A percentile compares a stretch with the other conserved stretches of the same genome.
phyloP scores from a whole-genome alignment of 2,797 vertebrate species.

The Salmo trutta region DNA sequence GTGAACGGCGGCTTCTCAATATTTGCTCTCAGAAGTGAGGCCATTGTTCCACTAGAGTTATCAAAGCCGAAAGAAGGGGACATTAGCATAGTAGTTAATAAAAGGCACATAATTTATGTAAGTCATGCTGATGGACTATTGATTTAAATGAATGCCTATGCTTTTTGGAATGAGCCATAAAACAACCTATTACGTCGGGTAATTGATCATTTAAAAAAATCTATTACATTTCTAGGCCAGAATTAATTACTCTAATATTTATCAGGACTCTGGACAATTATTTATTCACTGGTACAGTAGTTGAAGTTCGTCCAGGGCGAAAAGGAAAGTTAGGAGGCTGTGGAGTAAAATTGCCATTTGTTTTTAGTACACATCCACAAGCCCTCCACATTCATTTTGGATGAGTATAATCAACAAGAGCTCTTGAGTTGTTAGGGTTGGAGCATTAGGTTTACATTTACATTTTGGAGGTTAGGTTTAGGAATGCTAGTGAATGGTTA shows the following conservation, averaged over 20 bases:
- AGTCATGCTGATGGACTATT: conserved; percentile 59
- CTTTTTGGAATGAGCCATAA: conserved; percentile 66
- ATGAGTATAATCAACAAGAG: too few relatives aligned
- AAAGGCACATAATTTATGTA: conserved; percentile 42
- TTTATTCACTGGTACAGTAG: conserved; percentile 41
- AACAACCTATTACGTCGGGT: conserved; percentile 71
- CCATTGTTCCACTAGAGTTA: conserved; percentile 24
- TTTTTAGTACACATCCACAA: too few relatives aligned
- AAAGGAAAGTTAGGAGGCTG: too few relatives aligned
- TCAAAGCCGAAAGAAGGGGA: conserved; percentile 22
- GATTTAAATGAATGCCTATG: conserved; percentile 69
- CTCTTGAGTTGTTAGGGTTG: too few relatives aligned
- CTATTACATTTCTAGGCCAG: conserved; percentile 59
- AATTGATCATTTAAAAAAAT: conserved; percentile 76
- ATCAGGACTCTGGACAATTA: conserved; percentile 48
- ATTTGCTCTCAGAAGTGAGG: conserved; percentile 35
- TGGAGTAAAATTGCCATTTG: too few relatives aligned
- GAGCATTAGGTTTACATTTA: too few relatives aligned
- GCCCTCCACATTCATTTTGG: too few relatives aligned
- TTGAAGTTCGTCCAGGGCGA: too few relatives aligned
- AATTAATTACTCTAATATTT: conserved; percentile 62
- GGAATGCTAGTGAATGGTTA: too few relatives aligned
- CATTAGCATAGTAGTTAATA: conserved; percentile 43
- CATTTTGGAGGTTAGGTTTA: too few relatives aligned
- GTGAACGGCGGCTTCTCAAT: conserved; percentile 21